Percentiles rank a stretch among this genome's conserved stretches.
These are phyloP conservation scores for Cephalopholis sonnerati DNA, from an alignment of 2,113 vertebrate genomes.

Conservation along the genomic window DNA sequence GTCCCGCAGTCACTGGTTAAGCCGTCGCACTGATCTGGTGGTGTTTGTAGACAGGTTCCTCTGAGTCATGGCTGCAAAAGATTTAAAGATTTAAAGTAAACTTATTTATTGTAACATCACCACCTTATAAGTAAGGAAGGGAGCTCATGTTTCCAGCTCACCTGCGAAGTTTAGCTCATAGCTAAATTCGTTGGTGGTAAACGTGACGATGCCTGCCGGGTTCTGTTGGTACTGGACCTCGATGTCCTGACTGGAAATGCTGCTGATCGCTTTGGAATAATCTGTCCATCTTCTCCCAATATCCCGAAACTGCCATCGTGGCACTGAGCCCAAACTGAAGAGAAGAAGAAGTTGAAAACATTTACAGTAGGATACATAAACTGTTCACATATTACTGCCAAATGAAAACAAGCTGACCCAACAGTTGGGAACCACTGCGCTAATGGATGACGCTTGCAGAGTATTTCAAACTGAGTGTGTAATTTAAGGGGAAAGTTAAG, in stretches of 20 bases:
- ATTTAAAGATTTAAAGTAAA: constrained; percentile 7
- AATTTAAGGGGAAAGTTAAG: no score
- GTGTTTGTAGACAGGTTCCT: constrained; percentile 71
- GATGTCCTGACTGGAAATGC: constrained; percentile 74
- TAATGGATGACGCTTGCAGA: no score
- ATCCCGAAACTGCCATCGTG: constrained; percentile 73
- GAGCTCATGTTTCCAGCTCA: constrained; percentile 20
- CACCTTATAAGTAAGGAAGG: not conserved
- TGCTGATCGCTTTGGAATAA: constrained; percentile 71
- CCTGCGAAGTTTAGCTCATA: constrained; percentile 76
- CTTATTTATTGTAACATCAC: not conserved
- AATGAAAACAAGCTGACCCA: no score
- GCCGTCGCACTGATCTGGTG: constrained; percentile 57
- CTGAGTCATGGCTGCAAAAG: constrained; percentile 77
- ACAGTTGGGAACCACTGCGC: no score
- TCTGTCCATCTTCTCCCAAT: constrained; percentile 63
- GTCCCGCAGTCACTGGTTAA: constrained; percentile 23
- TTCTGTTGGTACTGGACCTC: constrained; percentile 71
- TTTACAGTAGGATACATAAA: not conserved
- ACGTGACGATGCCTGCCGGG: constrained; percentile 47
- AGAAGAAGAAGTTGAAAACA: not conserved
- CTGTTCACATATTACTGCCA: no score
- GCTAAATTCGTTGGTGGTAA: constrained; percentile 36
- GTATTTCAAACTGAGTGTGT: no score
- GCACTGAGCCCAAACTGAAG: constrained; percentile 26